These are phyloP conservation scores for Cynopterus brachyotis DNA, from an alignment of 2,113 vertebrate genomes.

Conservation along the genomic window DNA sequence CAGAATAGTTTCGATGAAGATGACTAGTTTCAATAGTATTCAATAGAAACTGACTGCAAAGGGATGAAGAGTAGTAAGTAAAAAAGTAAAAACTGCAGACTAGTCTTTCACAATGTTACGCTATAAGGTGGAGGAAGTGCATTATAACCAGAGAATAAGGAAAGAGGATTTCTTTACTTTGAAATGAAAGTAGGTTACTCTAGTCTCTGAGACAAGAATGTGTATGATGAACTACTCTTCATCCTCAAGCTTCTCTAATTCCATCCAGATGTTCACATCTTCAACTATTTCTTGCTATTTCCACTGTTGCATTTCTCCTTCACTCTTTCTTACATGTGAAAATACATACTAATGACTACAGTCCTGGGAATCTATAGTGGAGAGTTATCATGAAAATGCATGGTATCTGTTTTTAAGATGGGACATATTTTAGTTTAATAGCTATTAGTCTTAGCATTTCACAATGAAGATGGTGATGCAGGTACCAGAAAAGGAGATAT, in stretches of 20 bases:
- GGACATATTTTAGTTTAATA: not conserved
- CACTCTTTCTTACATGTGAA: not conserved
- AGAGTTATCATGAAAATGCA: not conserved
- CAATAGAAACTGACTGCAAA: not conserved
- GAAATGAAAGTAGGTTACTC: not conserved
- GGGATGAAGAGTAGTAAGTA: not conserved
- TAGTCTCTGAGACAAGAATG: not conserved
- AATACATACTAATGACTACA: not conserved
- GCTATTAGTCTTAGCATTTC: not conserved
- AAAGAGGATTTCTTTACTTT: not conserved
- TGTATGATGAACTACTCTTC: not conserved
- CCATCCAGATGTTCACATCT: not conserved
- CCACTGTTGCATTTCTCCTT: not conserved
- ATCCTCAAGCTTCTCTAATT: not conserved
- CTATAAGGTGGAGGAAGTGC: not conserved
- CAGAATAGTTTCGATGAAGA: not conserved
- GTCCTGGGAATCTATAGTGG: not conserved
- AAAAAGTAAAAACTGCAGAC: not conserved
- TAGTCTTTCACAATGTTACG: not conserved
- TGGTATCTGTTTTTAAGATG: not conserved
- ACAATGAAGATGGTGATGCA: not conserved
- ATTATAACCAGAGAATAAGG: not conserved
- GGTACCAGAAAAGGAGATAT: not conserved
- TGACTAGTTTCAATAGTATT: not conserved
- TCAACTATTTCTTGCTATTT: not conserved